Percentiles rank a stretch among this genome's conserved stretches.
phyloP scores from a whole-genome alignment of 92 coral and sea anemone species.

The Actinostola sp. region DNA sequence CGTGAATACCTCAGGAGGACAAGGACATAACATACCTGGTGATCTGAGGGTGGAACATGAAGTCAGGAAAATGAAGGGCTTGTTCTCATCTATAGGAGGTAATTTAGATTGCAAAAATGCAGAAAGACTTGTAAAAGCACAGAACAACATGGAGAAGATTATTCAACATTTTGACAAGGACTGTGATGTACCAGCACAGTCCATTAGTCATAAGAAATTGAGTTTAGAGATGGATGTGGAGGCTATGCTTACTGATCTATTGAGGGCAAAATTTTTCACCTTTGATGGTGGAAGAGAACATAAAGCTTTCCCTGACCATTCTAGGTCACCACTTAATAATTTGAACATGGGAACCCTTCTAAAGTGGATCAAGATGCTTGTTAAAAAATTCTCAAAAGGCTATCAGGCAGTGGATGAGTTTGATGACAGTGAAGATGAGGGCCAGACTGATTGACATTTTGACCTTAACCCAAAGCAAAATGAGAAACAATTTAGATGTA shows the following conservation, averaged over 20 bases:
- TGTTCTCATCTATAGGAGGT: constrained; percentile 40
- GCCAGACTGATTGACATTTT: too few relatives aligned
- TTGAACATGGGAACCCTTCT: constrained; percentile 29
- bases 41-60: constrained; percentile 46
- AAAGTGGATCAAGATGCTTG: constrained; percentile 55
- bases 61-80: constrained; percentile 30
- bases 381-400: constrained; percentile 27
- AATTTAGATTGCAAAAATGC: constrained; percentile 35
- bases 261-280: constrained; percentile 27
- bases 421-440: not conserved
- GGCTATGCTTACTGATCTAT: constrained; percentile 44
- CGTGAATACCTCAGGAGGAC: constrained; percentile 32
- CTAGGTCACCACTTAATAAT: constrained; percentile 41
- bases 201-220: constrained; percentile 30
- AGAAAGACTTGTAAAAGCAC: constrained; percentile 31
- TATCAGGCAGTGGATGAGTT: not conserved
- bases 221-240: constrained; percentile 20
- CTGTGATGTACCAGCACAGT: constrained; percentile 26
- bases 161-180: constrained; percentile 26
- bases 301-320: constrained; percentile 48
- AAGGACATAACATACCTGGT: constrained; percentile 43
- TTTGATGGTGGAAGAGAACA: constrained; percentile 38
- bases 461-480: too few relatives aligned
- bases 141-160: constrained; percentile 32
- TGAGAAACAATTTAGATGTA: too few relatives aligned